phyloP scores from a whole-genome alignment of 2,113 vertebrate genomes.

The Menidia beryllina region DNA sequence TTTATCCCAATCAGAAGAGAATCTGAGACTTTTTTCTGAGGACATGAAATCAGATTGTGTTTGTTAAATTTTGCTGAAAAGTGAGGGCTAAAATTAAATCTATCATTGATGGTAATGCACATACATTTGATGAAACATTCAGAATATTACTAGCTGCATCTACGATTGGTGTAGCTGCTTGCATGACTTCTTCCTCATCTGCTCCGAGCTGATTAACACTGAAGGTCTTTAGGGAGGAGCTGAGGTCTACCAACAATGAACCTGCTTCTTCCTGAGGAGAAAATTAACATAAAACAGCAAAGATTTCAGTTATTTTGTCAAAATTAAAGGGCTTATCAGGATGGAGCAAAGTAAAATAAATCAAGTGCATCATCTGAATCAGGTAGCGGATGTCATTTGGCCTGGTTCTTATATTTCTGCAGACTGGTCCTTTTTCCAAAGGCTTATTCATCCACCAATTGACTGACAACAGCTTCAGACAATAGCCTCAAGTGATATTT shows the following conservation, averaged over 20 bases:
- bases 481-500: not conserved
- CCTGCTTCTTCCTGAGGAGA: conserved; percentile 83
- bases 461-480: not conserved
- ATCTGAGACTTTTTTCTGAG: conserved; percentile 75
- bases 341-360: not conserved
- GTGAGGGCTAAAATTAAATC: not conserved
- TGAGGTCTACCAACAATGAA: conserved; percentile 82
- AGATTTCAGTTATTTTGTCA: not conserved
- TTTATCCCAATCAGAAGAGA: conserved; percentile 82
- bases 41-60: conserved; percentile 18
- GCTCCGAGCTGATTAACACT: conserved; percentile 63
- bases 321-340: not conserved
- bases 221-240: conserved; percentile 81
- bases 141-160: conserved; percentile 88
- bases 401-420: not conserved
- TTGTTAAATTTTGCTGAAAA: not conserved
- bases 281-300: conserved; percentile 18
- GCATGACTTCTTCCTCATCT: conserved; percentile 69
- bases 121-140: conserved; percentile 78
- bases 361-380: not conserved
- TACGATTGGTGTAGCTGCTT: conserved; percentile 83
- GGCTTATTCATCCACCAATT: not conserved
- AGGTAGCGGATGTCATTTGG: not conserved
- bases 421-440: not conserved
- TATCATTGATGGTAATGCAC: conserved; percentile 32